Conservation (phyloP, 2,113 vertebrate genomes). For the Bostrychus sinensis region DNA sequence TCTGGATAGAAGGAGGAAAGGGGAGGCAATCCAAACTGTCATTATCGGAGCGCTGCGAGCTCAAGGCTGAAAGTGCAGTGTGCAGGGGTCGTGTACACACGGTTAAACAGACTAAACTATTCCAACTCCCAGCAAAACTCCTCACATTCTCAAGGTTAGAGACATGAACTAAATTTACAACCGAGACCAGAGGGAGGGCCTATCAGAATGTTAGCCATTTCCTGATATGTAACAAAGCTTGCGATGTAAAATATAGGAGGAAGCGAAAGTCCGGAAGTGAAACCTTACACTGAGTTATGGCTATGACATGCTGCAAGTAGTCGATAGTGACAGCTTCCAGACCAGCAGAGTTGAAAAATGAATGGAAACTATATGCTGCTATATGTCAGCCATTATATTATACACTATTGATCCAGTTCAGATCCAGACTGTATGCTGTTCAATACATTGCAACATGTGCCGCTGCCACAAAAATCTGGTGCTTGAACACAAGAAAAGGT, state of each 20-base stretch:
- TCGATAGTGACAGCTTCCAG: neutral
- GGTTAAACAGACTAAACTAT: neutral
- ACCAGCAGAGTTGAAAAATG: neutral
- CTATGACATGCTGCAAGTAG: neutral
- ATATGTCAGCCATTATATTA: neutral
- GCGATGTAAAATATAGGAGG: neutral
- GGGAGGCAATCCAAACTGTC: constrained; percentile 44
- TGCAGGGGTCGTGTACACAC: neutral
- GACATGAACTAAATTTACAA: neutral
- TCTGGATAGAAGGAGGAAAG: constrained; percentile 54
- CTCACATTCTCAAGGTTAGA: neutral
- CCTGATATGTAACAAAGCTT: neutral
- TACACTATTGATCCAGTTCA: neutral
- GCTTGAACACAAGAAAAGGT: neutral
- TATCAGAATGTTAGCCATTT: neutral
- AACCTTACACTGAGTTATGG: neutral
- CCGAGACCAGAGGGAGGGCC: neutral
- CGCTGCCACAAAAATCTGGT: too few relatives aligned
- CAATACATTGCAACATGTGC: neutral
- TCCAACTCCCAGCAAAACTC: neutral
- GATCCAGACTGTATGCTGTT: neutral
- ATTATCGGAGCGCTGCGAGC: constrained; percentile 16
- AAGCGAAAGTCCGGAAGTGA: constrained; percentile 3
- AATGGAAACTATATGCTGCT: neutral
- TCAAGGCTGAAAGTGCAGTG: neutral